Evolutionary conservation across 2,888 invertebrate genomes (phyloP).

Genomic region (Mythimna albipuncta): DNA sequence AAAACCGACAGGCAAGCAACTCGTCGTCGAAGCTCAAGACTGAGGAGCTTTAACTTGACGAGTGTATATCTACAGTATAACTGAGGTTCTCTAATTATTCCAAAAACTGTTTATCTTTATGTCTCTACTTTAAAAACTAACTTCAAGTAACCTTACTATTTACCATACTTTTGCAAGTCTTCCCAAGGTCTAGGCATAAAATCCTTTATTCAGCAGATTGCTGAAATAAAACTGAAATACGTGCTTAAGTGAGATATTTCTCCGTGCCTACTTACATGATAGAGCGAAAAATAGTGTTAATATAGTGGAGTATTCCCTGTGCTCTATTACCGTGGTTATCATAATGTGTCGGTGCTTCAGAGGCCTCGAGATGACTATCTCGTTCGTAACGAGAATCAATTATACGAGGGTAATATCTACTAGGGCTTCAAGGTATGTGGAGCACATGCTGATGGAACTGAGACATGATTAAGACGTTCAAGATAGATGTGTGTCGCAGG

Average conservation of each 20-base stretch:
- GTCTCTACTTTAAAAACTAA: background rate
- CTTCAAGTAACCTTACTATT: conserved; percentile 14
- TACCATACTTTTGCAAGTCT: conserved; percentile 26
- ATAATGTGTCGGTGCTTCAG: conserved; percentile 45
- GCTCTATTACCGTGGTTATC: conserved; percentile 54
- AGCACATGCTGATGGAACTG: conserved; percentile 5
- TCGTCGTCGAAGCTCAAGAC: too few relatives aligned
- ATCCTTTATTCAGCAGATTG: conserved; percentile 45
- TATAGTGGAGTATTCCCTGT: conserved; percentile 53
- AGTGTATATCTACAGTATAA: background rate
- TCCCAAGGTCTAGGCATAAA: conserved; percentile 7
- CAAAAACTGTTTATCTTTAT: background rate
- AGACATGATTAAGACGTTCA: conserved; percentile 11
- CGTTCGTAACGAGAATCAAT: conserved; percentile 52
- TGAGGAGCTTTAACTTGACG: background rate
- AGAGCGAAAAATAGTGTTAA: conserved; percentile 55
- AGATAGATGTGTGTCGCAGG: conserved; percentile 40
- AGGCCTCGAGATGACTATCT: conserved; percentile 48
- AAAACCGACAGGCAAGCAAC: too few relatives aligned
- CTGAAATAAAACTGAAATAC: conserved; percentile 50
- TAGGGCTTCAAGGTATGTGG: conserved; percentile 6
- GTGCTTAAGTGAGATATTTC: conserved; percentile 54
- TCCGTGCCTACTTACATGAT: conserved; percentile 42
- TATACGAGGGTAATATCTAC: conserved; percentile 27
- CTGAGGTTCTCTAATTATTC: background rate